These are phyloP conservation scores for Drosophila nannoptera DNA, from an alignment of 1,140 invertebrate species.

Conservation along the genomic window DNA sequence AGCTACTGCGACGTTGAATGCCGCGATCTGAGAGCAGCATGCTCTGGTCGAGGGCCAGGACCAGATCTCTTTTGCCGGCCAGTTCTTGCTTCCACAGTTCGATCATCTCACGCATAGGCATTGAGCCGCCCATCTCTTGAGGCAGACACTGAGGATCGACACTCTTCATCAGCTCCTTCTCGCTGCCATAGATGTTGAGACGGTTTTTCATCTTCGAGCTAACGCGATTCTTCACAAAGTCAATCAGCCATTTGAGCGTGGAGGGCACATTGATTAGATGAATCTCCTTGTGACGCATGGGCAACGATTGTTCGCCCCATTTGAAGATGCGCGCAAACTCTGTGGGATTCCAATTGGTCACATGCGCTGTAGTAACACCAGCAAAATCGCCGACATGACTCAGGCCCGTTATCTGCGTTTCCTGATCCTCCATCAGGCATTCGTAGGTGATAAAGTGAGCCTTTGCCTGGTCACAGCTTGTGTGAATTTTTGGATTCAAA, in stretches of 20 bases:
- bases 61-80: slow-evolving; percentile 81
- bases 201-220: slow-evolving; percentile 85
- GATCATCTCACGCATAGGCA: slow-evolving; percentile 88
- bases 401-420: slow-evolving; percentile 85
- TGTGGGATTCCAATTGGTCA: slow-evolving; percentile 84
- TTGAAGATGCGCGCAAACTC: slow-evolving; percentile 84
- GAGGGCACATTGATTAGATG: slow-evolving; percentile 86
- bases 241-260: slow-evolving; percentile 85
- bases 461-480: slow-evolving; percentile 84
- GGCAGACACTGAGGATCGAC: slow-evolving; percentile 86
- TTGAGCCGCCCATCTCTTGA: slow-evolving; percentile 86
- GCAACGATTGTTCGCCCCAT: slow-evolving; percentile 89
- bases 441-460: slow-evolving; percentile 86
- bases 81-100: slow-evolving; percentile 84
- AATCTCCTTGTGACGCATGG: slow-evolving; percentile 87
- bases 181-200: slow-evolving; percentile 83
- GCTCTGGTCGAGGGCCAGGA: slow-evolving; percentile 86
- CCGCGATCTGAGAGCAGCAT: slow-evolving; percentile 81
- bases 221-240: slow-evolving; percentile 84
- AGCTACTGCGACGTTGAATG: slow-evolving; percentile 80
- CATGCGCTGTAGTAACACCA: slow-evolving; percentile 81
- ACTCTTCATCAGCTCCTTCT: slow-evolving; percentile 83
- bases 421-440: slow-evolving; percentile 85
- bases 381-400: slow-evolving; percentile 84
- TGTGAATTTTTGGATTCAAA: slow-evolving; percentile 84